Evolutionary conservation across 2,888 invertebrate genomes (phyloP), one percentile per base, ranked within the genome.

Genomic region (Habroteleia sp.): DNA sequence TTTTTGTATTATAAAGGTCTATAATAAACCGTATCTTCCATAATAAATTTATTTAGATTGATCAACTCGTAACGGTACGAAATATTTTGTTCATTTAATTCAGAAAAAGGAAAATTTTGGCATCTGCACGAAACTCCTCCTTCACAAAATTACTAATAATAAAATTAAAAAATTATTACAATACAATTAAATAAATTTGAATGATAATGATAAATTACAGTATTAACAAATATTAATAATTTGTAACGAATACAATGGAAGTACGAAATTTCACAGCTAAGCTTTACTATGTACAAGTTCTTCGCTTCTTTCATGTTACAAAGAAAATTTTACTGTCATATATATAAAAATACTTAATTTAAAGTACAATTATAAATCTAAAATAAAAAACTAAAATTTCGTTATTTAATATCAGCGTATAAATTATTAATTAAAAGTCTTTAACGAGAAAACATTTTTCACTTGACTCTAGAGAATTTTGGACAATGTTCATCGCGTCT

Each of bases 401-500:
- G 35, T 50, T n/a, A 29, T 41, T 44, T 25, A 44, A 3, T 37
- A 46, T 60, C 46, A 58, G 35, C 11, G 6, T 42, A 33, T 23
- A 23, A 33, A 14, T 42, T 16, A 11, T 16, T 11, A 1, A 10
- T n/a, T 14, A 23, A 29, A 27, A 35, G 46, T 60, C 25, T 54
- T 39, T 10, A 23, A 29, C 13, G 8, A 46, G 2, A 16, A 13
- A 11, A 23, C 2, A 11, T 5, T 17, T 35, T 14, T 11, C 8
- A 29, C 29, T n/a, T 14, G 11, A 10, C 16, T 6, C 10, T n/a
- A n/a, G n/a, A n/a, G n/a, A n/a, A n/a, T n/a, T n/a, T n/a, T n/a
- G n/a, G n/a, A 20, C 27, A 42, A 20, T 81, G 82, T 56, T 84
- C 78, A 68, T 8, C 66, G 44, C 1, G 46, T 33, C 7, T 78